Percentiles rank a stretch among this genome's conserved stretches.
These are phyloP conservation scores for Babylonia areolata DNA, from an alignment of 1,140 invertebrate species.

Conservation along the genomic window DNA sequence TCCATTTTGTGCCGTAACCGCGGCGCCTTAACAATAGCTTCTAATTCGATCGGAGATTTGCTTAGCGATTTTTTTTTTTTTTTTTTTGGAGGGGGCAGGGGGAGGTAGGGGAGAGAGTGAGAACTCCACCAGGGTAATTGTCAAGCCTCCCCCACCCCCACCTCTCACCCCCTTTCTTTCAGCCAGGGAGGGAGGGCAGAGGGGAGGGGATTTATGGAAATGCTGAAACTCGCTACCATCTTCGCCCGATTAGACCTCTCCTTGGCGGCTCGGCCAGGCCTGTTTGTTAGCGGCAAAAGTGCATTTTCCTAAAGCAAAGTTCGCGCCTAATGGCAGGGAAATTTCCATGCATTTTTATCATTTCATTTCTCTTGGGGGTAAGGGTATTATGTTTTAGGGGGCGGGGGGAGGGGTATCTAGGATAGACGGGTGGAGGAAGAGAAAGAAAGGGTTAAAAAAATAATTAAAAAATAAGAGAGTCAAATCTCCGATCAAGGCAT, in stretches of 20 bases:
- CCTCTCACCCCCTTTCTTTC: not conserved
- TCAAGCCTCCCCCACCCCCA: too few species aligned
- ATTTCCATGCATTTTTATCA: constrained; percentile 33
- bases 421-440: not conserved
- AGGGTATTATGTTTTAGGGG: not conserved
- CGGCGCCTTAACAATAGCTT: constrained; percentile 5
- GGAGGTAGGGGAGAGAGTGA: too few species aligned
- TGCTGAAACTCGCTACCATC: not conserved
- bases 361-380: constrained; percentile 7
- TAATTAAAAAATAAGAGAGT: not conserved
- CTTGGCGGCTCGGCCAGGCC: not conserved
- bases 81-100: too few species aligned
- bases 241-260: constrained; percentile 9
- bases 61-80: not conserved
- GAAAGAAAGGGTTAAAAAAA: not conserved
- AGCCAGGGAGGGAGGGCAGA: too few species aligned
- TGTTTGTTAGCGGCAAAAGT: constrained; percentile 31
- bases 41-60: constrained; percentile 16
- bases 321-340: constrained; percentile 21
- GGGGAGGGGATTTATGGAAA: constrained; percentile 21
- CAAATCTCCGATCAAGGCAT: not conserved
- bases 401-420: not conserved
- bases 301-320: constrained; percentile 32
- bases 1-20: not conserved
- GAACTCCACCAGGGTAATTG: not conserved